Conservation (phyloP, 92 coral and sea anemone species). For the Epizoanthus stellaris region DNA sequence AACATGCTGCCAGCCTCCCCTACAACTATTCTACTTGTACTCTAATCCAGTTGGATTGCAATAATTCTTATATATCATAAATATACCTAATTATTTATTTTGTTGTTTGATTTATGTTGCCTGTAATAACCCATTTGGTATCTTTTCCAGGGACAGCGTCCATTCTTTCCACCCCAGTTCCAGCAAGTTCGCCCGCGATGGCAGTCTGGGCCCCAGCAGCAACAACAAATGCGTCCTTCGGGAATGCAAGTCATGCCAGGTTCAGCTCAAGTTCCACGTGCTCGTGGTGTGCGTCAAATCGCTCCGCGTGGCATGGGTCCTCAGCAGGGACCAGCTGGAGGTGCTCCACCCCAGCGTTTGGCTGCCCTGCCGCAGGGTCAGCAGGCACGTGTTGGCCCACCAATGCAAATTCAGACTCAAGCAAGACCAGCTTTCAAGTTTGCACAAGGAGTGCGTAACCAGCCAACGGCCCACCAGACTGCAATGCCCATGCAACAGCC, state of each 20-base stretch:
- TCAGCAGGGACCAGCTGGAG: constrained; percentile 58
- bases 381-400: constrained; percentile 45
- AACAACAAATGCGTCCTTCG: constrained; percentile 81
- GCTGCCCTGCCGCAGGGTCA: constrained; percentile 54
- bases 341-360: constrained; percentile 64
- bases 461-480: constrained; percentile 73
- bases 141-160: constrained; percentile 76
- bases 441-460: constrained; percentile 82
- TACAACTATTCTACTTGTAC: too few species aligned
- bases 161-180: constrained; percentile 86
- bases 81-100: too few species aligned
- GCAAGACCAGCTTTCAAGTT: constrained; percentile 69
- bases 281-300: constrained; percentile 83
- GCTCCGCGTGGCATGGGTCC: constrained; percentile 72
- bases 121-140: not conserved
- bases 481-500: constrained; percentile 64
- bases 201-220: constrained; percentile 77
- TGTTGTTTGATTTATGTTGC: too few species aligned
- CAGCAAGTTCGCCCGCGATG: constrained; percentile 76
- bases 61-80: too few species aligned
- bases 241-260: constrained; percentile 75
- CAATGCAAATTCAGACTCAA: constrained; percentile 45
- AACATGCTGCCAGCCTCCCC: too few species aligned
- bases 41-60: too few species aligned
- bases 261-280: constrained; percentile 79